These are phyloP conservation scores for Lasiurus cinereus DNA, from an alignment of 2,113 vertebrate species.

Conservation along the genomic window DNA sequence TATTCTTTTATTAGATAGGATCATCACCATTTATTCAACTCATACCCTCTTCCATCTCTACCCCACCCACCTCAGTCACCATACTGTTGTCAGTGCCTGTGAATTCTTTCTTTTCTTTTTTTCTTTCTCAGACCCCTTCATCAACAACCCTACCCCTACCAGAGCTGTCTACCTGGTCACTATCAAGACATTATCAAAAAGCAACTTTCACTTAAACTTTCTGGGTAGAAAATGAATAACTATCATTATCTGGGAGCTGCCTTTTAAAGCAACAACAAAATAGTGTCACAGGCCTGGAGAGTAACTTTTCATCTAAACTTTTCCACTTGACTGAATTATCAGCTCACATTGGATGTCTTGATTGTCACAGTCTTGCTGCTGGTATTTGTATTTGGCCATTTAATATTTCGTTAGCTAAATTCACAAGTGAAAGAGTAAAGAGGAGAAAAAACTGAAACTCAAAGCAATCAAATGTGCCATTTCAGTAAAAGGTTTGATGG, in stretches of 20 bases:
- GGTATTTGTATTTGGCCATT: conserved; percentile 42
- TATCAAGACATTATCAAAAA: conserved; percentile 37
- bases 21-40: background rate
- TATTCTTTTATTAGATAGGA: too few relatives aligned
- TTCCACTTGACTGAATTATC: background rate
- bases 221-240: background rate
- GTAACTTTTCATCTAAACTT: conserved; percentile 20
- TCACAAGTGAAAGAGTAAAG: conserved; percentile 6
- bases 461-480: conserved; percentile 42
- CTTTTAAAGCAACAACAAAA: conserved; percentile 17
- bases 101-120: background rate
- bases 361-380: background rate
- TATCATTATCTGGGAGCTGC: background rate
- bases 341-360: background rate
- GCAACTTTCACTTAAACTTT: background rate
- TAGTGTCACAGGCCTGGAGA: background rate
- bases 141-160: background rate
- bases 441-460: background rate
- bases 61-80: background rate
- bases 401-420: conserved; percentile 63
- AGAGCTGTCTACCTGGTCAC: background rate
- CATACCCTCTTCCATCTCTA: background rate
- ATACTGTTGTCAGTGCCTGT: background rate
- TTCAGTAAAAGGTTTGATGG: conserved; percentile 58
- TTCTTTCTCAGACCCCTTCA: too few relatives aligned